phyloP scores from a whole-genome alignment of 2,113 vertebrate genomes.

The Chunga burmeisteri region DNA sequence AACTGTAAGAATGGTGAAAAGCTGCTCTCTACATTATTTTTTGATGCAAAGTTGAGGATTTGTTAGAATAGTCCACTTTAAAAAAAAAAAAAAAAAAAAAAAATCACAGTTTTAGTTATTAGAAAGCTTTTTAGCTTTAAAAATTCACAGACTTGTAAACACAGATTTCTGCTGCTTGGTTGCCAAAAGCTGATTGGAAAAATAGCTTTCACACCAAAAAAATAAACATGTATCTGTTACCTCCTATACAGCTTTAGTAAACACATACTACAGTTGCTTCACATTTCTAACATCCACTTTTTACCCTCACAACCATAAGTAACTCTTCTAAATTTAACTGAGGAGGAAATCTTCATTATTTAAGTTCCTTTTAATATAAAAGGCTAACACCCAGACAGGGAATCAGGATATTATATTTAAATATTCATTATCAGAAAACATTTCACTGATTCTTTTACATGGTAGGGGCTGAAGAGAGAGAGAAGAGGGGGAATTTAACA shows the following conservation, averaged over 20 bases:
- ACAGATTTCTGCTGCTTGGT: neutral
- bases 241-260: neutral
- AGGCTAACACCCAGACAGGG: neutral
- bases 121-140: neutral
- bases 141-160: neutral
- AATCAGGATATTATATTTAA: neutral
- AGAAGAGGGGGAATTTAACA: neutral
- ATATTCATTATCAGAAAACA: neutral
- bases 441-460: neutral
- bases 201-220: neutral
- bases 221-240: neutral
- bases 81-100: neutral
- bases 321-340: neutral
- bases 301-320: neutral
- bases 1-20: neutral
- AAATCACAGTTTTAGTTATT: neutral
- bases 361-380: neutral
- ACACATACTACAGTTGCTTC: neutral
- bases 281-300: neutral
- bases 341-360: neutral
- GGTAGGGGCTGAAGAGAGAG: neutral
- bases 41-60: neutral
- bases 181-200: neutral
- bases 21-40: neutral
- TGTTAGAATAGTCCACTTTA: neutral